Evolutionary conservation across 1,140 invertebrate genomes (phyloP).

Genomic region (Drosophila pseudoananassae): DNA sequence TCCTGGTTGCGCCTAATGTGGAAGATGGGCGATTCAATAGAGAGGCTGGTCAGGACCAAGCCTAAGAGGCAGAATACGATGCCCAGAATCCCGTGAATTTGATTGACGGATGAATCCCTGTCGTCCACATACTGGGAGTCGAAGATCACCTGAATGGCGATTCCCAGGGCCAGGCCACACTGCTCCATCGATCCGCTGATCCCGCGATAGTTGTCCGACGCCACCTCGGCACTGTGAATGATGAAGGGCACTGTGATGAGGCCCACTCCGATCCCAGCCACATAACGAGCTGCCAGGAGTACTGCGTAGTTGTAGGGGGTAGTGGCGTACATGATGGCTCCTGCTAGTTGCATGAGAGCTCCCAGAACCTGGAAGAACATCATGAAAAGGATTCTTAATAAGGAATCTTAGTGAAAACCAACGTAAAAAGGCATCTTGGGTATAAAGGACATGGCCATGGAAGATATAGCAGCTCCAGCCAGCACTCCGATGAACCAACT

Average conservation of each 20-base stretch:
- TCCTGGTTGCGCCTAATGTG: conserved; percentile 61
- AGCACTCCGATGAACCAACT: conserved; percentile 75
- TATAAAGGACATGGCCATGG: conserved; percentile 34
- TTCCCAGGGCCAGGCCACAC: conserved; percentile 51
- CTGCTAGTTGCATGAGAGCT: conserved; percentile 49
- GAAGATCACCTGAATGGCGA: conserved; percentile 66
- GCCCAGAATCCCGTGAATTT: conserved; percentile 68
- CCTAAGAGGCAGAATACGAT: conserved; percentile 45
- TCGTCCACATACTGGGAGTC: conserved; percentile 35
- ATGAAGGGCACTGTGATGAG: conserved; percentile 60
- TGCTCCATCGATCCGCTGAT: conserved; percentile 57
- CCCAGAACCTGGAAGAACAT: conserved; percentile 34
- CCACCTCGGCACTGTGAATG: conserved; percentile 64
- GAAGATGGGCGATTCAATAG: conserved; percentile 62
- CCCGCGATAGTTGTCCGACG: conserved; percentile 48
- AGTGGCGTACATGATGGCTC: conserved; percentile 63
- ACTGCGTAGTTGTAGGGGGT: conserved; percentile 34
- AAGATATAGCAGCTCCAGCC: conserved; percentile 57
- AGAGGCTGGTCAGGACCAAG: conserved; percentile 6
- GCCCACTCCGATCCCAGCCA: conserved; percentile 68
- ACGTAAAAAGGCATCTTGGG: conserved; percentile 65
- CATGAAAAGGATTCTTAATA: not conserved
- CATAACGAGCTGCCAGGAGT: conserved; percentile 66
- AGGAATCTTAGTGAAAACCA: conserved; percentile 11
- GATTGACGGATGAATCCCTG: conserved; percentile 28